These are phyloP conservation scores for Homarus gammarus DNA, from an alignment of 2,888 invertebrate species.

Conservation along the genomic window DNA sequence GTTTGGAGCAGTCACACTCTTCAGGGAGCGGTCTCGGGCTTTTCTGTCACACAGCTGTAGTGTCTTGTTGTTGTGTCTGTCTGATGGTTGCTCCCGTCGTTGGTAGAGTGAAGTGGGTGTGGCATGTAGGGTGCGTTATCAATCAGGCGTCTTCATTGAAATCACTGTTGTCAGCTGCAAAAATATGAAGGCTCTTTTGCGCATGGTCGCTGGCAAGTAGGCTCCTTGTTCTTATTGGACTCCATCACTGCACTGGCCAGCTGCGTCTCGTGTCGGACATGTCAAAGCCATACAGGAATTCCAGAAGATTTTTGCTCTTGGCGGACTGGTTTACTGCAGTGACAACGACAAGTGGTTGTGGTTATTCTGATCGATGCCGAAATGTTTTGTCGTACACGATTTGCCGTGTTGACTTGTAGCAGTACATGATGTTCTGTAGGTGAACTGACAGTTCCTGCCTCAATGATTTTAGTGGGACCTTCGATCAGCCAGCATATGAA, in stretches of 20 bases:
- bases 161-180: conserved; percentile 44
- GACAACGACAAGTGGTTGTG: conserved; percentile 27
- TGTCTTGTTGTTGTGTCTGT: too few species aligned
- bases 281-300: conserved; percentile 22
- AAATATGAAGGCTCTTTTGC: conserved; percentile 40
- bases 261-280: conserved; percentile 37
- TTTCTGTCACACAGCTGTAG: too few species aligned
- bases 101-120: conserved; percentile 40
- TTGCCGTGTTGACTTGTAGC: too few species aligned
- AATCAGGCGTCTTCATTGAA: conserved; percentile 47
- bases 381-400: conserved; percentile 14
- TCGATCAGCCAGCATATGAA: conserved; percentile 8
- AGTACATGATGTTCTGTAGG: too few species aligned
- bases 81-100: neutral
- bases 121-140: conserved; percentile 51
- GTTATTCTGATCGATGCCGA: conserved; percentile 24
- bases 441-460: too few species aligned
- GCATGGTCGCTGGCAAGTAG: conserved; percentile 29
- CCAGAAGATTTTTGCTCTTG: conserved; percentile 29
- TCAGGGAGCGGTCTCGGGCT: too few species aligned
- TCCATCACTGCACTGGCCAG: conserved; percentile 38
- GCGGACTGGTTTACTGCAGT: conserved; percentile 40
- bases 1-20: too few species aligned
- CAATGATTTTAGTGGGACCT: too few species aligned
- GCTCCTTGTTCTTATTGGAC: conserved; percentile 22